Base-by-base conservation (phyloP, 2,888 invertebrate species). In the Coleophora deauratella region DNA sequence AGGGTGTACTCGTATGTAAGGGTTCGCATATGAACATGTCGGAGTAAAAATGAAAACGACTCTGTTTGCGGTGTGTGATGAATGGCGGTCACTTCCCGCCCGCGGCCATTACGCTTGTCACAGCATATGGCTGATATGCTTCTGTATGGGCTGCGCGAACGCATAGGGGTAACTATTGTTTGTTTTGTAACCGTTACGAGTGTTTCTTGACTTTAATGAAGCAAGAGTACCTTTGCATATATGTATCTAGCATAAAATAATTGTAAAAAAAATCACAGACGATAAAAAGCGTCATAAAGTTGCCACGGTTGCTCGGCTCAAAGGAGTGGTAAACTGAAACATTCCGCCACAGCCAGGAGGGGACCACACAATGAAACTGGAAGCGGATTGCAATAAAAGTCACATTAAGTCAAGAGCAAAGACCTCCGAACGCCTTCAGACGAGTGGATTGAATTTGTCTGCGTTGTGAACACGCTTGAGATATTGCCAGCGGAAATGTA, bases 361-460 rank as follows among this genome's bases (percentile, higher is more conserved):
- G 69, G 70, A 58, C 56, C 50, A 42, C 55, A 73, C 74, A 77
- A 75, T 69, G 72, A 62, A 54, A 51, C 58, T 71, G 69, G 60
- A 68, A 75, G 67, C 65, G 64, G 66, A 67, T 67, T 58, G 76
- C 59, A 74, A 79, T 79, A 78, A 79, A 79, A 78, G 78, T 78
- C 78, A 66, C 77, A 78, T 79, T 79, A 79, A 76, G 72, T 75
- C 76, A 64, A 74, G 75, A 75, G 73, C 63, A 59, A 69, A 62
- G 66, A 66, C 62, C 62, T 63, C 54, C 48, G 58, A 46, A 55
- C 55, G 53, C 55, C 49, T 57, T 53, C 49, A 61, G 57, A 57
- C 54, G 54, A 53, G 55, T 55, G 57, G 54, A 59, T 62, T 64
- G 62, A 66, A 69, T 69, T 66, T 70, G 67, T 71, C 57, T 61